Base-by-base conservation (phyloP, 2,113 vertebrate species). In the Lepus americanus region DNA sequence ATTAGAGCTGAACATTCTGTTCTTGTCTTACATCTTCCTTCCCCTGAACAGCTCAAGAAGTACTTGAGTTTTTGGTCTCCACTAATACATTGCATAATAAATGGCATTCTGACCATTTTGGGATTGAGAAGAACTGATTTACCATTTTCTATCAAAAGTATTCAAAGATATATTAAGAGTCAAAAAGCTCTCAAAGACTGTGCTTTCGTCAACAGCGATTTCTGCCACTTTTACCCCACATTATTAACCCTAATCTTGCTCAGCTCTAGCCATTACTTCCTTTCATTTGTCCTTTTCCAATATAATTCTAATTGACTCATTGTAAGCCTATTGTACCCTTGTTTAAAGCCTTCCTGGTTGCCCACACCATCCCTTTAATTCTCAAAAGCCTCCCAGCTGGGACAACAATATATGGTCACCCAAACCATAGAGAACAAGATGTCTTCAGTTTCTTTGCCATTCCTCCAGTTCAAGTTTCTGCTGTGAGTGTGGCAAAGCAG, bases 1-100 rank as follows among this genome's bases (percentile, higher is more conserved):
- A 92, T 95, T 97, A 95, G 89, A 86, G 51, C 29, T 53, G 86
- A 95, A 95, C 96, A 95, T 89, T 96, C 90, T 95, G 91, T 95
- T 92, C 95, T 90, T 80, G 86, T 79, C 92, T 94, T 89, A 44
- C 59, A 91, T 82, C 69, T 85, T 69, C 86, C 82, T 85, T 87
- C 69, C 53, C 87, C 66, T 64, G 64, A 31, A 80, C 83, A 80
- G 87, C 83, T 91, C 90, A 94, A 97, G 90, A 85, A 95, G 74
- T 85, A 73, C 94, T 95, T 82, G 94, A 96, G 82, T 69, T 44
- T 87, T 96, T 82, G 83, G 82, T 88, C 94, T 88, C 94, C 85
- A n/a, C 23, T 82, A 63, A 81, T 87, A 92, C 6, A 1, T 22
- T 63, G 39, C 81, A 80, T 93, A 90, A 93, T 72, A 89, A 93